Percentiles rank a stretch among this genome's conserved stretches.
Conservation (phyloP, 1,140 invertebrate genomes). For the Sminthurides bifidus region DNA sequence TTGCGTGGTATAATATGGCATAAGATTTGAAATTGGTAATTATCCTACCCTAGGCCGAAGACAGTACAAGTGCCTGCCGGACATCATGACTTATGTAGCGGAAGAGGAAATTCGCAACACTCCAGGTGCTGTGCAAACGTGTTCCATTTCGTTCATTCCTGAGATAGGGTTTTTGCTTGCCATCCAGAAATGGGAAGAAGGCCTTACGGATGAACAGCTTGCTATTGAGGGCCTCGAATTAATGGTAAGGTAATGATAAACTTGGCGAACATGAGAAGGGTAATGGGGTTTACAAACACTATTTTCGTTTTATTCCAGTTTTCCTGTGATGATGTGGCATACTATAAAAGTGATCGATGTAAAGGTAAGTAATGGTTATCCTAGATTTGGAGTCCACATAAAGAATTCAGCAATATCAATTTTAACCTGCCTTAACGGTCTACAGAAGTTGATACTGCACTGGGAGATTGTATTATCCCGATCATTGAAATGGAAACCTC, state of each 20-base stretch:
- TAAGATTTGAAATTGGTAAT: not conserved
- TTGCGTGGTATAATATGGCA: not conserved
- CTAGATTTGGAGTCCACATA: slow-evolving; percentile 9
- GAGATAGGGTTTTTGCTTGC: slow-evolving; percentile 66
- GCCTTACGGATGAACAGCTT: slow-evolving; percentile 41
- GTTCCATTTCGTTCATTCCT: slow-evolving; percentile 63
- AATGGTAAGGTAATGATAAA: slow-evolving; percentile 37
- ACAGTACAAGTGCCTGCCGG: slow-evolving; percentile 23
- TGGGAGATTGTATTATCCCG: slow-evolving; percentile 61
- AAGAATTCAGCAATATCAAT: not conserved
- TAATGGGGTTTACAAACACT: not conserved
- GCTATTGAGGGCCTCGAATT: slow-evolving; percentile 53
- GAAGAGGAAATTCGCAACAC: slow-evolving; percentile 53
- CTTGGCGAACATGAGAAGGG: not conserved
- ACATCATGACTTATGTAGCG: slow-evolving; percentile 51
- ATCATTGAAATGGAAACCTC: slow-evolving; percentile 62
- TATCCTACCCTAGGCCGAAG: slow-evolving; percentile 3
- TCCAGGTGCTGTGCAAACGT: slow-evolving; percentile 51
- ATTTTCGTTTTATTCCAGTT: slow-evolving; percentile 9
- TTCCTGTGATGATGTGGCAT: slow-evolving; percentile 41
- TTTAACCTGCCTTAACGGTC: not conserved
- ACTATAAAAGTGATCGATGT: slow-evolving; percentile 62
- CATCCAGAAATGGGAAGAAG: slow-evolving; percentile 48
- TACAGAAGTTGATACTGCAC: slow-evolving; percentile 53
- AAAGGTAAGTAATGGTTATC: slow-evolving; percentile 44